Percentiles rank a stretch among this genome's conserved stretches.
Evolutionary conservation across 35 echinoderm and acorn worm genomes (phyloP).

Genomic region (Ophiothrix spiculata): DNA sequence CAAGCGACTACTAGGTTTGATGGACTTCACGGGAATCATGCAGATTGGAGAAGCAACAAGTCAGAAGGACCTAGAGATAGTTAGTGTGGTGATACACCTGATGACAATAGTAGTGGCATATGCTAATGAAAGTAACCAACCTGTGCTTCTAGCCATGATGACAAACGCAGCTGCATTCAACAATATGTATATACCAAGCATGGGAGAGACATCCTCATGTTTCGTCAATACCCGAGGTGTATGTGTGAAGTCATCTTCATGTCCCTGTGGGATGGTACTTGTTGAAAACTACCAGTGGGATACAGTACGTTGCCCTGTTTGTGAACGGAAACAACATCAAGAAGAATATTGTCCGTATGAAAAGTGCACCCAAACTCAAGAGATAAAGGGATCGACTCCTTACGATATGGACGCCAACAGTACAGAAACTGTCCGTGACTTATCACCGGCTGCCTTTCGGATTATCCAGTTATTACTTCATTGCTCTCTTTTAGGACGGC

Average conservation of each 20-base stretch:
- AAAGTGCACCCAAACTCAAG: too few species aligned
- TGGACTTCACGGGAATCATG: conserved; percentile 25
- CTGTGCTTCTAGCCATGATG: background rate
- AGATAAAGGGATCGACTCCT: too few species aligned
- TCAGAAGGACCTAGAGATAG: background rate
- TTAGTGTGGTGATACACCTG: conserved; percentile 6
- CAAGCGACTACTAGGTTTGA: conserved; percentile 1
- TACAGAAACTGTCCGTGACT: background rate
- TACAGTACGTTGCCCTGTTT: background rate
- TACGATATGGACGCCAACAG: too few species aligned
- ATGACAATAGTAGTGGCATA: background rate
- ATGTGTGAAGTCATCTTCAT: background rate
- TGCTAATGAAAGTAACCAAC: background rate
- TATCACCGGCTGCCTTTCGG: background rate
- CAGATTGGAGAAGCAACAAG: background rate
- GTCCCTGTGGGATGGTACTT: background rate
- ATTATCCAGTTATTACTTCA: background rate
- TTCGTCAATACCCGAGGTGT: background rate
- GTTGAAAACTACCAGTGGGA: background rate
- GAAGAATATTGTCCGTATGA: too few species aligned
- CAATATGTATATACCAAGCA: background rate
- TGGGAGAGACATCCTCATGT: background rate
- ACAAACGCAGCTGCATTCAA: background rate
- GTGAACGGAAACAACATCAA: background rate
- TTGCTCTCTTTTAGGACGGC: background rate